Conservation (phyloP, 1,140 invertebrate genomes). For the Magallana ariakensis region DNA sequence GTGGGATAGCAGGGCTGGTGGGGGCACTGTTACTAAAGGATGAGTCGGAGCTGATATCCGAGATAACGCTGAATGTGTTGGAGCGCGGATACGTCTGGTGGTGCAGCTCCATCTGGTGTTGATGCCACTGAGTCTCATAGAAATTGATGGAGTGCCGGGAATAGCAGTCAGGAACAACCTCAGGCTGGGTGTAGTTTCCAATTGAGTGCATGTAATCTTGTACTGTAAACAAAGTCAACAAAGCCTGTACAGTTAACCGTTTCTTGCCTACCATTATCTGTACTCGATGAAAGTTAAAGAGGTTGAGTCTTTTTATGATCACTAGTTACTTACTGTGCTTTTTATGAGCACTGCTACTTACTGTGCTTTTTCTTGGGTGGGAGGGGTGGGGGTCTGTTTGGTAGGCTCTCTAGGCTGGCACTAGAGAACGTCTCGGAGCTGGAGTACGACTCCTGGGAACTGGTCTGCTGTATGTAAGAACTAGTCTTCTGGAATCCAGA, state of each 20-base stretch:
- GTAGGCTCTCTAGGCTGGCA: constrained; percentile 73
- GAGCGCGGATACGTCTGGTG: constrained; percentile 73
- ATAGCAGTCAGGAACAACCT: constrained; percentile 87
- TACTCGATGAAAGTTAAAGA: too few relatives aligned
- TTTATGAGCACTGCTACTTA: constrained; percentile 82
- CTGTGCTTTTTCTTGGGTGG: constrained; percentile 91
- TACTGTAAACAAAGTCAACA: constrained; percentile 82
- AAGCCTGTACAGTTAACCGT: not conserved
- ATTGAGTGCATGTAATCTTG: constrained; percentile 98
- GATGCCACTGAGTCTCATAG: constrained; percentile 84
- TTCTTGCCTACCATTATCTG: too few relatives aligned
- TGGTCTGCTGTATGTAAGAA: constrained; percentile 62
- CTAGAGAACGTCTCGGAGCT: constrained; percentile 76
- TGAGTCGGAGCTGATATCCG: constrained; percentile 73
- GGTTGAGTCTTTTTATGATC: too few relatives aligned
- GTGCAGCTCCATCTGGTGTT: constrained; percentile 84
- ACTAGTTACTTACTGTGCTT: constrained; percentile 88
- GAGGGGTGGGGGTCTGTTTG: constrained; percentile 90
- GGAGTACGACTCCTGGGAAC: constrained; percentile 75
- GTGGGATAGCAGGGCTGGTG: constrained; percentile 61
- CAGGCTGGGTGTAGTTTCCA: constrained; percentile 90
- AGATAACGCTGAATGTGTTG: constrained; percentile 77
- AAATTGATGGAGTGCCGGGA: constrained; percentile 89
- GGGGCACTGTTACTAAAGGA: constrained; percentile 67
- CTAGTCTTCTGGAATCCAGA: constrained; percentile 65